These are phyloP conservation scores for Varanus komodoensis DNA, from an alignment of 2,113 vertebrate genomes.

Conservation along the genomic window DNA sequence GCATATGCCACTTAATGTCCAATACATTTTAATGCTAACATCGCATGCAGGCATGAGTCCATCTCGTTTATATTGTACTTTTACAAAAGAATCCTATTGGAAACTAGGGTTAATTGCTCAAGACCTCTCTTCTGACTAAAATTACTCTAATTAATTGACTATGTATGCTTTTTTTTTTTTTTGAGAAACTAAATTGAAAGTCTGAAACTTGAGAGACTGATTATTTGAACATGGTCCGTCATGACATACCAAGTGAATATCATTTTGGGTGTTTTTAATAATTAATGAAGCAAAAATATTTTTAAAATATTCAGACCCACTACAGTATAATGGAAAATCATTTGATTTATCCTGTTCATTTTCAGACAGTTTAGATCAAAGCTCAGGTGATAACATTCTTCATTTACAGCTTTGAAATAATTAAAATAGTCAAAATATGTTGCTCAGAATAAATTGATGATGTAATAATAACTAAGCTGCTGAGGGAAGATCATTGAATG, in stretches of 20 bases:
- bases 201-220: neutral
- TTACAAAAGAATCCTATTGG: neutral
- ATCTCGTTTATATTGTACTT: neutral
- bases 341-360: neutral
- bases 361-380: neutral
- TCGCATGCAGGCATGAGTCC: neutral
- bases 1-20: neutral
- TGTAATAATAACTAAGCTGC: neutral
- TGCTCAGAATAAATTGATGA: neutral
- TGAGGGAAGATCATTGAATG: neutral
- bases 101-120: constrained; percentile 9
- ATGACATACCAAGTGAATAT: neutral
- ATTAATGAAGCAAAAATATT: neutral
- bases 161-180: neutral
- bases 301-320: neutral
- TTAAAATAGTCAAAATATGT: constrained; percentile 11
- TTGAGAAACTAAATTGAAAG: constrained; percentile 11
- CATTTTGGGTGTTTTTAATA: neutral
- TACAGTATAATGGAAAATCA: neutral
- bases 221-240: neutral
- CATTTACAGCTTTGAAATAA: neutral
- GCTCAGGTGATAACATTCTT: neutral
- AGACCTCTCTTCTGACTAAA: neutral
- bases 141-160: neutral
- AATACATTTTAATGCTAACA: neutral